Conservation (phyloP, 1,140 invertebrate species). For the Magallana gigas region DNA sequence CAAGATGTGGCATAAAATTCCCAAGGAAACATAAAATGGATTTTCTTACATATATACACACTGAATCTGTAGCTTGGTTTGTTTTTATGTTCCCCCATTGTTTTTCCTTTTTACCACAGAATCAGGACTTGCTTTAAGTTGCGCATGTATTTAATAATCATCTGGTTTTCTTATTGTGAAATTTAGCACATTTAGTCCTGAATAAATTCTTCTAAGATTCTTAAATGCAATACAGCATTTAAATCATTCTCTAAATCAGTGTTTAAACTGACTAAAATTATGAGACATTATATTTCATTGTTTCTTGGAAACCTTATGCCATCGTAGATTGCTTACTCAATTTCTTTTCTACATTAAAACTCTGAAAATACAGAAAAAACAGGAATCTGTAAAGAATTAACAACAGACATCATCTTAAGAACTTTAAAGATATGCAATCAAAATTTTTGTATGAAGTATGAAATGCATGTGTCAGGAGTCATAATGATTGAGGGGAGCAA, state of each 20-base stretch:
- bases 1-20: conserved; percentile 12
- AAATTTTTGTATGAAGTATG: neutral
- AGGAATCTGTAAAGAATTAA: neutral
- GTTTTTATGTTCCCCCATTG: no score
- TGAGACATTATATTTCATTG: neutral
- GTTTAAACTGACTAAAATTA: neutral
- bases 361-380: conserved; percentile 13
- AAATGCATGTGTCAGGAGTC: neutral
- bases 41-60: no score
- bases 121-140: no score
- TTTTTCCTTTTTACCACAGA: no score
- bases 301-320: conserved; percentile 2
- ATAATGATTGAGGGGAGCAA: neutral
- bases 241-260: no score
- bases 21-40: neutral
- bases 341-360: conserved; percentile 32
- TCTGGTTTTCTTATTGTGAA: no score
- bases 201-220: no score
- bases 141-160: no score
- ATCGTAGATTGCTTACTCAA: conserved; percentile 18
- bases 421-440: no score
- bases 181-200: no score
- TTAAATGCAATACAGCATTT: no score
- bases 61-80: no score
- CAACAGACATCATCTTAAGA: neutral